A percentile compares a stretch with the other conserved stretches of the same genome.
Evolutionary conservation across 2,113 vertebrate genomes (phyloP).

Genomic region (Hystrix cristata): DNA sequence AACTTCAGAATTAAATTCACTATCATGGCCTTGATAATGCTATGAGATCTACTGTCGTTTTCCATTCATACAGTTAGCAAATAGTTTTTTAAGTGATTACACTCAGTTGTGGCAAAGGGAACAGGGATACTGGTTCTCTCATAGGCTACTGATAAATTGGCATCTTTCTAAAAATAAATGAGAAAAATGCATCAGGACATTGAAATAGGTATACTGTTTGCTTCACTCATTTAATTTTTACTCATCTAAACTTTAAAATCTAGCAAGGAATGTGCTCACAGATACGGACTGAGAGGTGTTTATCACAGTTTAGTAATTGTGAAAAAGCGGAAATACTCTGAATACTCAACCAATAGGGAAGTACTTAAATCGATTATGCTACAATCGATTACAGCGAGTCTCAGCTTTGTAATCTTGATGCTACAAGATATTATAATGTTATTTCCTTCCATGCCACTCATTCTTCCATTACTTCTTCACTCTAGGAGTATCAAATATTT

Average conservation of each 20-base stretch:
- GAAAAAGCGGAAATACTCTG: not conserved
- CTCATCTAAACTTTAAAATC: not conserved
- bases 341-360: not conserved
- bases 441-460: not conserved
- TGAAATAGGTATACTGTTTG: not conserved
- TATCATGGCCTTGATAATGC: not conserved
- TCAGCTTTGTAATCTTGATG: not conserved
- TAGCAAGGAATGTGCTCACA: not conserved
- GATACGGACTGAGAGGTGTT: not conserved
- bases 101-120: not conserved
- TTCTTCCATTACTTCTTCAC: not conserved
- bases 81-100: not conserved
- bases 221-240: constrained; percentile 4
- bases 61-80: not conserved
- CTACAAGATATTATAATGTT: not conserved
- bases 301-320: not conserved
- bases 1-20: constrained; percentile 30
- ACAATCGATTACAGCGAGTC: not conserved
- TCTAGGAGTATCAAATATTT: not conserved
- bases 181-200: not conserved
- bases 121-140: not conserved
- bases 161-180: constrained; percentile 23
- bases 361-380: not conserved
- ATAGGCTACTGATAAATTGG: not conserved
- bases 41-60: not conserved